Evolutionary conservation across 2,888 invertebrate genomes (phyloP), one percentile per base, ranked within the genome.

Genomic region (Pegoplata infirma): DNA sequence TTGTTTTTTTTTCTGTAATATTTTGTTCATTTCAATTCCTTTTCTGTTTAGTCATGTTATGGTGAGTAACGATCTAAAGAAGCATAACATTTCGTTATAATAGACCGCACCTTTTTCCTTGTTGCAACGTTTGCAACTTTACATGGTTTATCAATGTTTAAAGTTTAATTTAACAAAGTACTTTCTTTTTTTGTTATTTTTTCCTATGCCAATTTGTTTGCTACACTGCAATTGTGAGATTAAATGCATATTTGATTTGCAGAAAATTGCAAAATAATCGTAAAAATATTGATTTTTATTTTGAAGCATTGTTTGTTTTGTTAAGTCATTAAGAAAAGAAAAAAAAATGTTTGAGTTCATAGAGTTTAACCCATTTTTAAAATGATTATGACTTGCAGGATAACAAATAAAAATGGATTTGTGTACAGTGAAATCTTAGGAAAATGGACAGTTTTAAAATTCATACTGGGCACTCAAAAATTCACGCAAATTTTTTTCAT

Each of bases 221-320:
- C 40, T 66, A 12, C 19, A 16, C n/a, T 32, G 59, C 21, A 66
- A 40, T 61, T 55, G 56, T 36, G 14, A 17, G 16, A 49, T 40
- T 71, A 71, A 69, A 67, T 67, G 66, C n/a, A 63, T 63, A 63
- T 79, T 71, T 79, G 71, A 67, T 75, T 75, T 67, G 46, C 16
- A 25, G 10, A 63, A 75, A 71, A 67, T 75, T 71, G 79, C 61
- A n/a, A 64, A 67, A 75, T 79, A 79, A 79, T 71, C 66, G 71
- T 44, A 53, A 51, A 79, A 75, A 67, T 75, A 72, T 75, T 75
- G 59, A 64, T 66, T 74, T 61, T 67, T 32, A 19, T 61, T 58
- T 51, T 12, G 10, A 55, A 14, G 8, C 3, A 59, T 23, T 40
- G 14, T 21, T 51, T 25, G 12, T 32, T 46, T 47, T 40, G n/a